A percentile compares a stretch with the other conserved stretches of the same genome.
Conservation (phyloP, 2,797 vertebrate genomes). For the Ctenosaura bakeri region DNA sequence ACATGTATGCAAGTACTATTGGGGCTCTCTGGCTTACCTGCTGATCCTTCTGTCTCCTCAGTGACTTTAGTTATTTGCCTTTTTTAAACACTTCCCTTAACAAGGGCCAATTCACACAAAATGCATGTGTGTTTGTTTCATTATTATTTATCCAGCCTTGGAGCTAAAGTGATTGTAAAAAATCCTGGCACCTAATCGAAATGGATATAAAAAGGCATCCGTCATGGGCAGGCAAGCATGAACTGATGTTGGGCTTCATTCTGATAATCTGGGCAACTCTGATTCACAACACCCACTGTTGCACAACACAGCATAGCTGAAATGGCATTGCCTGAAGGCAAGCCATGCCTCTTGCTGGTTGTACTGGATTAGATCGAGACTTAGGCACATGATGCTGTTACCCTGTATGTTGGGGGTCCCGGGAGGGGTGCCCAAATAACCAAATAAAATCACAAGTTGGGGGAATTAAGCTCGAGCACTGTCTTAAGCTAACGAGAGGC, state of each 20-base stretch:
- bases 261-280: not conserved
- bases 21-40: conserved; percentile 1
- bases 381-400: no score
- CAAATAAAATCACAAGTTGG: no score
- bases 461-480: no score
- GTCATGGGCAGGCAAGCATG: not conserved
- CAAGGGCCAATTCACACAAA: conserved; percentile 11
- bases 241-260: not conserved
- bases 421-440: no score
- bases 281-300: no score
- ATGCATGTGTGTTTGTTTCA: no score
- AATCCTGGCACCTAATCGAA: not conserved
- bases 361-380: not conserved
- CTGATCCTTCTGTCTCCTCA: conserved; percentile 30
- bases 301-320: not conserved
- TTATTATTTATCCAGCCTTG: not conserved
- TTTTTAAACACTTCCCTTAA: conserved; percentile 18
- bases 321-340: not conserved
- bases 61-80: conserved; percentile 17
- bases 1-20: no score
- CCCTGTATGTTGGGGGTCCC: no score
- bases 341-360: not conserved
- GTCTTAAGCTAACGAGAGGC: no score
- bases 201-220: not conserved
- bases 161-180: conserved; percentile 9